Evolutionary conservation across 2,797 vertebrate species (phyloP).

Genomic region (Neopelma chrysocephalum): DNA sequence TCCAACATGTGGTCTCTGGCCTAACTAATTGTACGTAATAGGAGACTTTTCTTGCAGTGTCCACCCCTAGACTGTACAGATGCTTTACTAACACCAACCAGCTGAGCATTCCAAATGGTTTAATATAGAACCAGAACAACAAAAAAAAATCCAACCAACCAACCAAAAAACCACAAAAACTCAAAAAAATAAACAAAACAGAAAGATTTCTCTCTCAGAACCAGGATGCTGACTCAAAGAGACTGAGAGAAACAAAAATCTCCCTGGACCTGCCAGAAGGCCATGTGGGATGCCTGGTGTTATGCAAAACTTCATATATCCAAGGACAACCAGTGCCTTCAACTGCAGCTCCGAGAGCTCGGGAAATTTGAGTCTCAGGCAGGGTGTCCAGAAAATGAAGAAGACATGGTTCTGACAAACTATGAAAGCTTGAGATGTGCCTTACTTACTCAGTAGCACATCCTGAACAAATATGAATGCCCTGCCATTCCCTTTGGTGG

Average conservation of each 20-base stretch:
- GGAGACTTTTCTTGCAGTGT: neutral
- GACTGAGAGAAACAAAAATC: neutral
- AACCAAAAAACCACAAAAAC: neutral
- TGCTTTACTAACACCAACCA: neutral
- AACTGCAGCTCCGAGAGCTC: neutral
- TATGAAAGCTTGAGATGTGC: neutral
- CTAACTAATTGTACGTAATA: neutral
- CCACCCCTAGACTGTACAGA: neutral
- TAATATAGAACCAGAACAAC: neutral
- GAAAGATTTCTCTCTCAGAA: neutral
- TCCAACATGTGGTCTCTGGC: neutral
- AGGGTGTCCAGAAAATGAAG: neutral
- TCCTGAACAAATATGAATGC: neutral
- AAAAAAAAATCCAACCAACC: neutral
- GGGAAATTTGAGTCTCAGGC: neutral
- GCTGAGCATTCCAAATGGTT: neutral
- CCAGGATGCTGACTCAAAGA: neutral
- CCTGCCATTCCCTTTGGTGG: neutral
- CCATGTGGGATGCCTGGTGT: neutral
- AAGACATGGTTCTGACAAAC: neutral
- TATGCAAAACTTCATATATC: neutral
- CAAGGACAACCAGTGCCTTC: neutral
- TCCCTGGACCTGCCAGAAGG: neutral
- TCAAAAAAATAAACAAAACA: too few species aligned
- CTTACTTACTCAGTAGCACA: neutral